A percentile compares a stretch with the other conserved stretches of the same genome.
Evolutionary conservation across 2,113 vertebrate species (phyloP).

Genomic region (Erinaceus europaeus): DNA sequence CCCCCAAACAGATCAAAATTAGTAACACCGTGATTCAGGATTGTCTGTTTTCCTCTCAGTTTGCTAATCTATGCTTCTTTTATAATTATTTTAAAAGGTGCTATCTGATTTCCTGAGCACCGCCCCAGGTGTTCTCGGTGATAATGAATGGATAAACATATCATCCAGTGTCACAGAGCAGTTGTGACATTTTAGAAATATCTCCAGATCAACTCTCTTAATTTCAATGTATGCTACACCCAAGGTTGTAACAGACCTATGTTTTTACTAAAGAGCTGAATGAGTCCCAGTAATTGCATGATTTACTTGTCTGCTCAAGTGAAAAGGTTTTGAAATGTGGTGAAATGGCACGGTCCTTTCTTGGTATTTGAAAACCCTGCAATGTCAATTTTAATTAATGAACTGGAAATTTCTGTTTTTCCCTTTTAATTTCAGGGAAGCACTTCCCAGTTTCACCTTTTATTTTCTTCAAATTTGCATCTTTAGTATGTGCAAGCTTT

Average conservation of each 20-base stretch:
- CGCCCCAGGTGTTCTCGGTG: slow-evolving; percentile 85
- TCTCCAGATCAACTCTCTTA: slow-evolving; percentile 83
- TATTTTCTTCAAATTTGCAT: slow-evolving; percentile 63
- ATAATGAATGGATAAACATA: slow-evolving; percentile 90
- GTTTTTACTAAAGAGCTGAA: slow-evolving; percentile 82
- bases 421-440: slow-evolving; percentile 39
- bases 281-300: slow-evolving; percentile 83
- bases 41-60: slow-evolving; percentile 60
- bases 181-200: slow-evolving; percentile 89
- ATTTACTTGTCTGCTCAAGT: slow-evolving; percentile 74
- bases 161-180: slow-evolving; percentile 82
- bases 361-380: slow-evolving; percentile 58
- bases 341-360: slow-evolving; percentile 69
- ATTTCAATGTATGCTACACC: slow-evolving; percentile 81
- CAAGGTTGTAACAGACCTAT: slow-evolving; percentile 76
- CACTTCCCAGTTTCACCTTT: slow-evolving; percentile 46
- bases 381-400: slow-evolving; percentile 71
- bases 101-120: slow-evolving; percentile 76
- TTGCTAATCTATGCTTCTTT: slow-evolving; percentile 73
- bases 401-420: slow-evolving; percentile 55
- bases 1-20: slow-evolving; percentile 72
- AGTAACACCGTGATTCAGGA: slow-evolving; percentile 73
- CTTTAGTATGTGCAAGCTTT: slow-evolving; percentile 37
- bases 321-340: slow-evolving; percentile 76
- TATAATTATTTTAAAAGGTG: slow-evolving; percentile 75